A percentile compares a stretch with the other conserved stretches of the same genome.
Evolutionary conservation across 2,113 vertebrate genomes (phyloP).

Genomic region (Paramormyrops kingsleyae): DNA sequence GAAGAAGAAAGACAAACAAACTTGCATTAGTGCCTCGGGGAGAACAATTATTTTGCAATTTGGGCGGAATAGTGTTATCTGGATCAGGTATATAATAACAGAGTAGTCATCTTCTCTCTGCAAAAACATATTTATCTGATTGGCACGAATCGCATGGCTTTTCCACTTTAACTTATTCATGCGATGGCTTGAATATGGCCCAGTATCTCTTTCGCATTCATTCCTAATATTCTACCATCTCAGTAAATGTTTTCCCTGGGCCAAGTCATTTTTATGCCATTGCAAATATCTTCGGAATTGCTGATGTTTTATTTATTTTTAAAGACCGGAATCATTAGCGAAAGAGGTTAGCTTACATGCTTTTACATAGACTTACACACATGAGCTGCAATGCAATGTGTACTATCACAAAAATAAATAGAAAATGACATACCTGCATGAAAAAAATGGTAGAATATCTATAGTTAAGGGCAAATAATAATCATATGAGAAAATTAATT

Average conservation of each 20-base stretch:
- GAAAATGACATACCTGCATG: background rate
- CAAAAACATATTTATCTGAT: conserved; percentile 10
- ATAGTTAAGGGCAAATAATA: background rate
- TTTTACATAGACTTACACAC: background rate
- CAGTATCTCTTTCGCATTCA: background rate
- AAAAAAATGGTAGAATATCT: background rate
- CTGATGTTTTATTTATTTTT: background rate
- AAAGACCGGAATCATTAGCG: background rate
- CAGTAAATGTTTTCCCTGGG: background rate
- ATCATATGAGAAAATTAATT: background rate
- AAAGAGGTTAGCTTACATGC: background rate
- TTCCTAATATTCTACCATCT: background rate
- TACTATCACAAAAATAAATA: background rate
- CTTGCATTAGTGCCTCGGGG: conserved; percentile 10
- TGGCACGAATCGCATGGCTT: background rate
- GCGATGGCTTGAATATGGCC: background rate
- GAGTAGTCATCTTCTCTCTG: conserved; percentile 12
- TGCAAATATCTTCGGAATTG: background rate
- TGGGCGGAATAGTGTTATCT: background rate
- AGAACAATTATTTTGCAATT: conserved; percentile 22
- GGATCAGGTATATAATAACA: conserved; percentile 16
- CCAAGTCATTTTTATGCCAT: background rate
- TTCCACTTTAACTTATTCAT: background rate
- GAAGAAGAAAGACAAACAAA: conserved; percentile 1
- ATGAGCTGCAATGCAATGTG: background rate